Base-by-base conservation (phyloP, 2,888 invertebrate genomes). In the Tetramorium bicarinatum region DNA sequence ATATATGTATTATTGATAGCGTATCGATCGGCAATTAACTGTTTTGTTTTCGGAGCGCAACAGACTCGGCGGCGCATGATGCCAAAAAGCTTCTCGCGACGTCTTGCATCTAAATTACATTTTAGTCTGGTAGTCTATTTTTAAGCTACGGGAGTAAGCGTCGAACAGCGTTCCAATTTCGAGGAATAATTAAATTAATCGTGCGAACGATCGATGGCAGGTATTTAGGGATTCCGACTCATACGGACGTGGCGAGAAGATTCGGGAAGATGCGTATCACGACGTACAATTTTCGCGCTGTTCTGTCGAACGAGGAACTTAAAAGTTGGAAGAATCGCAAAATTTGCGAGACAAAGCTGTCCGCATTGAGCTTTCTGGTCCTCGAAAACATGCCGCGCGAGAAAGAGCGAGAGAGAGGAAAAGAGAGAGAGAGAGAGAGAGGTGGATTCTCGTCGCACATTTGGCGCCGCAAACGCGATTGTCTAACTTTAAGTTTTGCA, bases 211-310 rank as follows among this genome's bases (percentile, higher is more conserved):
- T 77, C 62, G 67, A 67, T 66, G 34, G 25, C 25, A n/a, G 38
- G 21, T 54, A 66, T 54, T 62, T 29, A 21, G 38, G 13, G 38
- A 52, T 41, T 66, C 7, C 29, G 13, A 44, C 25, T 41, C 11
- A 34, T 21, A 21, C n/a, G 21, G 8, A 38, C 21, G 13, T 9
- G 21, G 4, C 2, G 54, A 56, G 9, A 61, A 21, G 21, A 72
- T 18, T n/a, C 29, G 8, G n/a, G 25, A 56, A 13, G 25, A 54
- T 41, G 41, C 52, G 34, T n/a, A 8, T 29, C 6, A 2, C 21
- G 77, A 44, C 56, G 44, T 79, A 29, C 79, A 59, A 47, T n/a
- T 59, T 71, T 79, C 47, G 59, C 41, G 72, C 71, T 56, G 8
- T n/a, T 41, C 44, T 9, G 41, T 66, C 34, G 18, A 64, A 76